Conservation (phyloP, 2,888 invertebrate species). For the Cosmopolites sordidus region DNA sequence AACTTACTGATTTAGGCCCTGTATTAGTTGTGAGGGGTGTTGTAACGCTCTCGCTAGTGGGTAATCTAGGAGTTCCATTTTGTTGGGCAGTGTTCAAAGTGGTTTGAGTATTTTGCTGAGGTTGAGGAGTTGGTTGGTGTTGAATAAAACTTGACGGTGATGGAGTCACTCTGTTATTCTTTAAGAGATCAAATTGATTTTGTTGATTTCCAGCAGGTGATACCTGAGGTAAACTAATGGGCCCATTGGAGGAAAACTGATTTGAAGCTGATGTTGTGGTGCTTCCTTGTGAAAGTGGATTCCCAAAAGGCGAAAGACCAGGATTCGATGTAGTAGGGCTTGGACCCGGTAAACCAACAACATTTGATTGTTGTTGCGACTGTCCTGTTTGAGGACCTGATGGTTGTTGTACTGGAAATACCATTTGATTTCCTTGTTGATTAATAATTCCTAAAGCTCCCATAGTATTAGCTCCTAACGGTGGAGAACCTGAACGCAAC, state of each 20-base stretch:
- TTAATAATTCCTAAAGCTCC: constrained; percentile 36
- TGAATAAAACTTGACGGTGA: constrained; percentile 43
- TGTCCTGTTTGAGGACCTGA: constrained; percentile 31
- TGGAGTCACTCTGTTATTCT: constrained; percentile 50
- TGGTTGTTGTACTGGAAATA: constrained; percentile 45
- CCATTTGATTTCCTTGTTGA: constrained; percentile 39
- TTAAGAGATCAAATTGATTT: constrained; percentile 57
- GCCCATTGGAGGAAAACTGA: constrained; percentile 50
- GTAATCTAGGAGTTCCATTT: constrained; percentile 38
- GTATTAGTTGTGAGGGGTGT: constrained; percentile 37
- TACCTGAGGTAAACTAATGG: constrained; percentile 44
- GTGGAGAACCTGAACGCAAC: constrained; percentile 67
- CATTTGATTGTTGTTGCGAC: constrained; percentile 54
- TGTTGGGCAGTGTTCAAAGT: constrained; percentile 42
- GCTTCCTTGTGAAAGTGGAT: constrained; percentile 51
- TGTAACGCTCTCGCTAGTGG: constrained; percentile 40
- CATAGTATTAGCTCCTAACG: constrained; percentile 32
- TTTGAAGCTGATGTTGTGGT: constrained; percentile 35
- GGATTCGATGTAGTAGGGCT: constrained; percentile 64
- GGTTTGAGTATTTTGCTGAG: constrained; percentile 34
- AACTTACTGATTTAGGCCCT: constrained; percentile 59
- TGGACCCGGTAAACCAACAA: constrained; percentile 73
- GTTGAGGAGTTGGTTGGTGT: constrained; percentile 35
- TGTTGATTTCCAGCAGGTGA: constrained; percentile 50
- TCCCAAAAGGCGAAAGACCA: constrained; percentile 70